These are phyloP conservation scores for Phoxinus dragarum DNA, from an alignment of 2,797 vertebrate genomes.

Conservation along the genomic window DNA sequence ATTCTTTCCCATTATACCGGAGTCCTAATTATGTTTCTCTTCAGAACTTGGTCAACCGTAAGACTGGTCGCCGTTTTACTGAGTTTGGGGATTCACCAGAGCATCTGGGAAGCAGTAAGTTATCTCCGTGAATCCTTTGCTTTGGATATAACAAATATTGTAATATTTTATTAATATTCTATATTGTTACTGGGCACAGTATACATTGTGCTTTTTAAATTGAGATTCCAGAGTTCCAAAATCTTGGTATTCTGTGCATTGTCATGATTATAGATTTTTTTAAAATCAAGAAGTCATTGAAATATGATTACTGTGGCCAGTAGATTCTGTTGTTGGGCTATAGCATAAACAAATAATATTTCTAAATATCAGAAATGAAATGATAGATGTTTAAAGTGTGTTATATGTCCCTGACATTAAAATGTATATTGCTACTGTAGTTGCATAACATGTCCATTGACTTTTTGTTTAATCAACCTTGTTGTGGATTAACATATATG, in stretches of 20 bases:
- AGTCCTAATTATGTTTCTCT: slow-evolving; percentile 44
- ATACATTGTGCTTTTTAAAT: neutral
- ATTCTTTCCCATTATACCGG: neutral
- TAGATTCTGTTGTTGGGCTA: neutral
- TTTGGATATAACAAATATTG: neutral
- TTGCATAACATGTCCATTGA: neutral
- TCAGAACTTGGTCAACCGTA: slow-evolving; percentile 35
- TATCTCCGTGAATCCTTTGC: neutral
- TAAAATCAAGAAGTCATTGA: neutral
- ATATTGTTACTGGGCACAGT: neutral
- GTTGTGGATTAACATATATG: neutral
- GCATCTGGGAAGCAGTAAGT: slow-evolving; percentile 53
- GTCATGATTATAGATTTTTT: neutral
- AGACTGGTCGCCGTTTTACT: slow-evolving; percentile 37
- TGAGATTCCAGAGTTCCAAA: neutral
- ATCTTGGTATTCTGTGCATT: neutral
- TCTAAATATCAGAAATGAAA: neutral
- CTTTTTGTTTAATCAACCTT: neutral
- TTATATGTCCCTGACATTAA: neutral
- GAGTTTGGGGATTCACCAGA: slow-evolving; percentile 45
- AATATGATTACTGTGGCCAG: neutral
- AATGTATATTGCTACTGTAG: neutral
- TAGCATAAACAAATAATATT: neutral
- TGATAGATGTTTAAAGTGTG: neutral
- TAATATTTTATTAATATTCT: neutral